Evolutionary conservation across 2,113 vertebrate species (phyloP), one percentile per base, ranked within the genome.

Genomic region (Psittacula cyanocephala): DNA sequence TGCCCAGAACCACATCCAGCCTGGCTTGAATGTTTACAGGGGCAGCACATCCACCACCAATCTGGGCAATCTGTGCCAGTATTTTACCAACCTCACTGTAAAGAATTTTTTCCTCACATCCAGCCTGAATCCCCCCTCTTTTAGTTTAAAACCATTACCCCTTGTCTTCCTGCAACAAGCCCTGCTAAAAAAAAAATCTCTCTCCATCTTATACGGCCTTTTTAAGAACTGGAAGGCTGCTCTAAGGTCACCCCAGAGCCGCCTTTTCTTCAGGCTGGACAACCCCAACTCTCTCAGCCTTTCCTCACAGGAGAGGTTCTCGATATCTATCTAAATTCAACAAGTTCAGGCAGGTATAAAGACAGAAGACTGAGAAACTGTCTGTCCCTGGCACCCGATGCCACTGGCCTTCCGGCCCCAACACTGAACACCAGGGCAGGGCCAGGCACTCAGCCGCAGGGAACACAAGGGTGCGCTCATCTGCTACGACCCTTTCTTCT

Each of bases 401-500:
- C 24, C 29, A 4, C n/a, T 7, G 7, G 20, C 59, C 24, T 9
- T 13, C 9, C 39, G 4, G 41, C 20, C 47, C 2, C 0, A 43
- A 15, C 2, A 13, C 17, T 2, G 3, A 13, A 17, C 9, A 33
- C 44, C 18, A 4, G 0, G 2, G 2, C 0, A 7, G 1, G 14
- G 3, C 9, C 5, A n/a, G 1, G 6, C 43, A 7, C 7, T 1
- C 4, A 1, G 16, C 1, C 0, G 11, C 5, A 17, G 20, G 8
- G 0, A 39, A 25, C 17, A 2, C 0, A 3, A 10, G 3, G 14
- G 7, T 4, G 15, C 4, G 5, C n/a, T 15, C 37, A 31, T 20
- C 41, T 8, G 14, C 35, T 50, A 8, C 50, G 17, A 0, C 28
- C 55, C 15, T 17, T 3, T 29, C 27, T 12, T 13, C 46, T 27